phyloP scores from a whole-genome alignment of 2,113 vertebrate species.

The Pongo pygmaeus region DNA sequence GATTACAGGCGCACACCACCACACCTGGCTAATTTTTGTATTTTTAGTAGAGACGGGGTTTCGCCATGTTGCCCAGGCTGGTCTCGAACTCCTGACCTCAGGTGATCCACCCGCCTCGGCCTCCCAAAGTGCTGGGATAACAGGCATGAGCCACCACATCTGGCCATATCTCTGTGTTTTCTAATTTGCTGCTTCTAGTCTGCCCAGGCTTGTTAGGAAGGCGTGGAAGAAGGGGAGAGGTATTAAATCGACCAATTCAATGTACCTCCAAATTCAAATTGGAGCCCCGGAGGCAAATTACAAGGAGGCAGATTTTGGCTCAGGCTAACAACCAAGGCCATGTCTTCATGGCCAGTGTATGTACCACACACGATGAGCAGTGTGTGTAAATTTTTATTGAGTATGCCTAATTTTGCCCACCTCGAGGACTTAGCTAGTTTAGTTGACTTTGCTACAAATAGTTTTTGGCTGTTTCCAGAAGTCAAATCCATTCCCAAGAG shows the following conservation, averaged over 20 bases:
- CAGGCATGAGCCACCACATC: rapidly evolving
- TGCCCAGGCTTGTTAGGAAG: not conserved
- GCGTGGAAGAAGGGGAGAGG: rapidly evolving
- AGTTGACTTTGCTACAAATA: not conserved
- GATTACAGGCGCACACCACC: too few relatives aligned
- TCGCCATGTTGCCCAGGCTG: not conserved
- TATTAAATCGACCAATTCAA: not conserved
- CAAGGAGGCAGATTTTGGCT: not conserved
- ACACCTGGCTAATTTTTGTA: too few relatives aligned
- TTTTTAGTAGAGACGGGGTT: not conserved
- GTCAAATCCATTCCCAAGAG: not conserved
- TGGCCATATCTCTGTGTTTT: not conserved
- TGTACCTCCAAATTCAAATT: not conserved
- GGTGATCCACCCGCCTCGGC: not conserved
- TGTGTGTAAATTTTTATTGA: not conserved
- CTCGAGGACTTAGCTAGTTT: not conserved
- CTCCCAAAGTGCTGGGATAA: not conserved
- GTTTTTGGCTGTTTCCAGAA: not conserved
- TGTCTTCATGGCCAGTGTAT: not conserved
- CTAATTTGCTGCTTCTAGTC: not conserved
- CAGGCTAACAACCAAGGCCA: not conserved
- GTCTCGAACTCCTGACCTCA: not conserved
- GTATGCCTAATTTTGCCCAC: not conserved
- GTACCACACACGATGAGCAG: not conserved
- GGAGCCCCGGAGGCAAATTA: not conserved